phyloP scores from a whole-genome alignment of 2,797 vertebrate genomes.

The Cuculus canorus region DNA sequence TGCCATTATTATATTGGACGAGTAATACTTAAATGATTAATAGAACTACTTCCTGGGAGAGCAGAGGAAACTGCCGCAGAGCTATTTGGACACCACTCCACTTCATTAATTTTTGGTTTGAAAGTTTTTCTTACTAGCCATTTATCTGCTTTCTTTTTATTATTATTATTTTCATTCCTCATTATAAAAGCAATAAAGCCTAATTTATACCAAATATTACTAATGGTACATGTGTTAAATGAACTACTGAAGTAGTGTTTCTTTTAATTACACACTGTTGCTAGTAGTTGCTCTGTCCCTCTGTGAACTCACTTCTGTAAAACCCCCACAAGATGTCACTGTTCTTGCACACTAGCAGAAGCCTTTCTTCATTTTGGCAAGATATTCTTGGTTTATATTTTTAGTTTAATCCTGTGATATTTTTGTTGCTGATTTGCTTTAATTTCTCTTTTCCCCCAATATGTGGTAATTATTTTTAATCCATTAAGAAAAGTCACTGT shows the following conservation, averaged over 20 bases:
- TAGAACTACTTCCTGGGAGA: constrained; percentile 60
- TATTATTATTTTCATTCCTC: constrained; percentile 45
- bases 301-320: neutral
- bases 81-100: constrained; percentile 13
- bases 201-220: constrained; percentile 58
- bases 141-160: constrained; percentile 30
- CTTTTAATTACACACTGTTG: neutral
- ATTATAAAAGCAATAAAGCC: constrained; percentile 77
- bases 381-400: neutral
- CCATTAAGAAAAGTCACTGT: neutral
- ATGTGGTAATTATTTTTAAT: neutral
- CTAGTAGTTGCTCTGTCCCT: neutral
- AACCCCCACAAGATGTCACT: constrained; percentile 75
- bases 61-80: constrained; percentile 38
- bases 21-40: constrained; percentile 14
- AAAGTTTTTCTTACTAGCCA: constrained; percentile 30
- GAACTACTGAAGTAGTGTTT: neutral
- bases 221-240: constrained; percentile 47
- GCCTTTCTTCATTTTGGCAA: neutral
- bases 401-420: neutral
- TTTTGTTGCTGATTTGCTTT: constrained; percentile 5
- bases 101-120: constrained; percentile 35
- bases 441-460: neutral
- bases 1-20: neutral
- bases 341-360: neutral